Evolutionary conservation across 2,888 invertebrate species (phyloP).

Genomic region (Hoplodrina blanda): DNA sequence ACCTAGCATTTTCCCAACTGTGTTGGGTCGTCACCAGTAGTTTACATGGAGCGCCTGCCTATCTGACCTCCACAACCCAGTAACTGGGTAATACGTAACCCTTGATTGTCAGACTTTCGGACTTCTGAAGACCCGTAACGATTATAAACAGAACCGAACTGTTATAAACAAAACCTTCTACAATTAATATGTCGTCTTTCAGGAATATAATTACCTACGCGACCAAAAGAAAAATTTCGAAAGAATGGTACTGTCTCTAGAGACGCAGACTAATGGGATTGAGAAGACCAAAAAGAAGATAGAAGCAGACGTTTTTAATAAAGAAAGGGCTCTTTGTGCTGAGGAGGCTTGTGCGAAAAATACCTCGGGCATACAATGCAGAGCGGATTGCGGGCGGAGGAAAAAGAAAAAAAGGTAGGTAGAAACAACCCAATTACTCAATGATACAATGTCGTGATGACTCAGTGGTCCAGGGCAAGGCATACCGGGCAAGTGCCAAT

Average conservation of each 20-base stretch:
- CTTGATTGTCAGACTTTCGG: no score
- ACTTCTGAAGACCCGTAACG: no score
- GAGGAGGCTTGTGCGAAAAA: slow-evolving; percentile 77
- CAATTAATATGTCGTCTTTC: slow-evolving; percentile 17
- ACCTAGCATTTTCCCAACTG: no score
- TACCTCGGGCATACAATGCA: slow-evolving; percentile 46
- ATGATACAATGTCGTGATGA: no score
- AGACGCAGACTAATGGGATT: slow-evolving; percentile 69
- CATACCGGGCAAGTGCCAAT: no score
- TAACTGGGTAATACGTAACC: no score
- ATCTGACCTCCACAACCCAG: no score
- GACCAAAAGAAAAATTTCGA: slow-evolving; percentile 81
- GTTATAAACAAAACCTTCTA: no score
- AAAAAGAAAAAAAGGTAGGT: slow-evolving; percentile 74
- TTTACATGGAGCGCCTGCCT: no score
- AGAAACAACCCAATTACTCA: slow-evolving; percentile 45
- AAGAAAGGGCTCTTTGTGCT: slow-evolving; percentile 76
- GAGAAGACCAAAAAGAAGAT: slow-evolving; percentile 78
- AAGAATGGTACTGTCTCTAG: slow-evolving; percentile 72
- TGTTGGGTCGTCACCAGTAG: no score
- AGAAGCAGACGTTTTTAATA: slow-evolving; percentile 75
- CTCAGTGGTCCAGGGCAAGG: no score
- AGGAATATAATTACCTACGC: slow-evolving; percentile 82
- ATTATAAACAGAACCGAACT: no score
- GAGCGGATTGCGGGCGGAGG: slow-evolving; percentile 55